Evolutionary conservation across 92 coral and sea anemone species (phyloP).

Genomic region (Palythoa grandis): DNA sequence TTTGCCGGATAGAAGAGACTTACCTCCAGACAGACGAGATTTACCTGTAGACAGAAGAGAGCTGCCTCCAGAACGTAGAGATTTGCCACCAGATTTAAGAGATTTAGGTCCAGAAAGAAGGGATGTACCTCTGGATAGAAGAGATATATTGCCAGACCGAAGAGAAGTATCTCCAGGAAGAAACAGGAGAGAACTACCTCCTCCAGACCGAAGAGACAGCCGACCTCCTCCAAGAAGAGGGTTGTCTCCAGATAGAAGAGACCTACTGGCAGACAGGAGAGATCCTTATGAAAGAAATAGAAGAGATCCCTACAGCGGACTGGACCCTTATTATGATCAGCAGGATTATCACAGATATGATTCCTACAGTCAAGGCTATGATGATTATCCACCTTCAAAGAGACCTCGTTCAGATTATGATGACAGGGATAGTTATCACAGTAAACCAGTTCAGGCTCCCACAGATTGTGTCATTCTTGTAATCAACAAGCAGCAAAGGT

Average conservation of each 20-base stretch:
- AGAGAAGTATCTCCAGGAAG: slow-evolving; percentile 16
- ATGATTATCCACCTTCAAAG: slow-evolving; percentile 68
- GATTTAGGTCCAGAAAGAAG: neutral
- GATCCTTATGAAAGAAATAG: slow-evolving; percentile 59
- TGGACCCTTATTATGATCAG: slow-evolving; percentile 68
- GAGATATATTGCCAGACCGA: neutral
- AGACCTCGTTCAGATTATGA: slow-evolving; percentile 88
- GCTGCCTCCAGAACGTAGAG: neutral
- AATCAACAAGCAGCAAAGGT: slow-evolving; percentile 91
- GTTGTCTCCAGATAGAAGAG: slow-evolving; percentile 36
- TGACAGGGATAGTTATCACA: slow-evolving; percentile 43
- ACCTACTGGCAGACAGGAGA: slow-evolving; percentile 18
- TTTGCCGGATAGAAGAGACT: neutral
- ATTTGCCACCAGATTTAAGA: neutral
- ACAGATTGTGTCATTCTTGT: slow-evolving; percentile 97
- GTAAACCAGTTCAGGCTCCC: slow-evolving; percentile 85
- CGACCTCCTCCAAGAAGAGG: slow-evolving; percentile 44
- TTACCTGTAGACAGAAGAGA: neutral
- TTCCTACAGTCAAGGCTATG: too few species aligned
- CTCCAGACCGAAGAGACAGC: slow-evolving; percentile 28
- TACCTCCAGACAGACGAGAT: slow-evolving; percentile 17
- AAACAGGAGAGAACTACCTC: slow-evolving; percentile 16
- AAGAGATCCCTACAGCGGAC: slow-evolving; percentile 56
- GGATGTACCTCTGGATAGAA: neutral
- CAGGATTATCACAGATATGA: neutral